phyloP scores from a whole-genome alignment of 2,113 vertebrate genomes.

The Copsychus sechellarum region DNA sequence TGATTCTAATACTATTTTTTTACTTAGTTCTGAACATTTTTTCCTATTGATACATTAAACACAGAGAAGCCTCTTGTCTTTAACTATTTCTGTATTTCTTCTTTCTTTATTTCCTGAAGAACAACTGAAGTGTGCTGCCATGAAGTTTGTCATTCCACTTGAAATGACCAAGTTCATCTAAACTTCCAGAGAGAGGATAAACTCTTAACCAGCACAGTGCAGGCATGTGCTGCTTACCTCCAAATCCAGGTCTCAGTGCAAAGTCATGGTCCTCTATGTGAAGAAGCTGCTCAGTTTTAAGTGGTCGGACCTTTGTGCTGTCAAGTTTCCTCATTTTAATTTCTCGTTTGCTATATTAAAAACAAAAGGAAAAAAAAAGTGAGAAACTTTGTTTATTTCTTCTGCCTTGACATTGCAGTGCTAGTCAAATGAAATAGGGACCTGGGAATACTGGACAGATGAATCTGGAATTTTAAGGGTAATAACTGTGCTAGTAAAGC shows the following conservation, averaged over 20 bases:
- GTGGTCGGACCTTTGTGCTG: conserved; percentile 83
- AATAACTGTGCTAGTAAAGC: neutral
- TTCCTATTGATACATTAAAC: neutral
- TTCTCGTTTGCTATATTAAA: conserved; percentile 77
- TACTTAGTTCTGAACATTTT: neutral
- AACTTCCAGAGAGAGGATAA: neutral
- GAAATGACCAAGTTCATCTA: neutral
- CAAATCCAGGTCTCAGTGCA: conserved; percentile 89
- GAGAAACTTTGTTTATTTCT: neutral
- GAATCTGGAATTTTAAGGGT: neutral
- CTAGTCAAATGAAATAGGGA: neutral
- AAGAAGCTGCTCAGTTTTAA: conserved; percentile 86
- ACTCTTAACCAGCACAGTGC: neutral
- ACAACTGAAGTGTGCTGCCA: neutral
- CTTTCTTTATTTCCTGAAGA: neutral
- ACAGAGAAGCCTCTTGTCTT: neutral
- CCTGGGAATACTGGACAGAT: neutral
- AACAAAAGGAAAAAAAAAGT: neutral
- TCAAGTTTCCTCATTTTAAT: conserved; percentile 84
- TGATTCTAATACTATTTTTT: neutral
- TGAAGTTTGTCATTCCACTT: neutral
- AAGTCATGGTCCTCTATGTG: conserved; percentile 91
- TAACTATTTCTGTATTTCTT: neutral
- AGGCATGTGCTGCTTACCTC: conserved; percentile 75
- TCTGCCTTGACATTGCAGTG: neutral